A percentile compares a stretch with the other conserved stretches of the same genome.
phyloP scores from a whole-genome alignment of 2,888 invertebrate genomes.

The Antheraea yamamai region DNA sequence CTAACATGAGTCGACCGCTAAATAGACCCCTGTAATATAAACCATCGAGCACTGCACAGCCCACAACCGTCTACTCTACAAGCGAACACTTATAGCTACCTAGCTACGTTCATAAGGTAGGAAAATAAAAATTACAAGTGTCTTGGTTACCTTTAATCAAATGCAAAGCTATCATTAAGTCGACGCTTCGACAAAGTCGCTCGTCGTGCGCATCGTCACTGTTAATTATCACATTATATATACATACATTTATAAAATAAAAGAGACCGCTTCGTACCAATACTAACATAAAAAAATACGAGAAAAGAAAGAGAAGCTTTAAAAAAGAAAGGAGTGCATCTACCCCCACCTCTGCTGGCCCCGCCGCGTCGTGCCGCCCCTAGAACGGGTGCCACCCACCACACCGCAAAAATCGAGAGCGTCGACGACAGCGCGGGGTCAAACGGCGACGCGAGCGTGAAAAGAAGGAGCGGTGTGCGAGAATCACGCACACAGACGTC shows the following conservation, averaged over 20 bases:
- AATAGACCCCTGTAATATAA: conserved; percentile 52
- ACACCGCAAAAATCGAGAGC: conserved; percentile 85
- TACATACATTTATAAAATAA: conserved; percentile 67
- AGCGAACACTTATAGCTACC: conserved; percentile 39
- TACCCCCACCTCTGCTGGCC: conserved; percentile 76
- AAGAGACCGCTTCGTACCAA: conserved; percentile 79
- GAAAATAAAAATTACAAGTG: conserved; percentile 70
- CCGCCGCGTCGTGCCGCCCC: conserved; percentile 75
- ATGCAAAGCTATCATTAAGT: conserved; percentile 79
- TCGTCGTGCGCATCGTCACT: conserved; percentile 76
- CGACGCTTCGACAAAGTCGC: conserved; percentile 69
- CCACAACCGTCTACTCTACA: conserved; percentile 45
- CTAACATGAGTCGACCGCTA: conserved; percentile 57
- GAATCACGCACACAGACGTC: conserved; percentile 63
- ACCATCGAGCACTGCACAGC: conserved; percentile 51
- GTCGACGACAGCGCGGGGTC: conserved; percentile 81
- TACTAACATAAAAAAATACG: conserved; percentile 78
- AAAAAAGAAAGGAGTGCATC: conserved; percentile 81
- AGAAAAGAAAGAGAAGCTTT: conserved; percentile 82
- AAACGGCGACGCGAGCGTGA: conserved; percentile 81
- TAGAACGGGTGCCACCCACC: conserved; percentile 83
- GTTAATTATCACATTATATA: conserved; percentile 80
- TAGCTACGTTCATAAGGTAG: conserved; percentile 42
- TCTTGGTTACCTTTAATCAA: conserved; percentile 77
- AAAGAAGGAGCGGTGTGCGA: conserved; percentile 79